Evolutionary conservation across 2,113 vertebrate species (phyloP), one percentile per base, ranked within the genome.

Genomic region (Sigmodon hispidus): DNA sequence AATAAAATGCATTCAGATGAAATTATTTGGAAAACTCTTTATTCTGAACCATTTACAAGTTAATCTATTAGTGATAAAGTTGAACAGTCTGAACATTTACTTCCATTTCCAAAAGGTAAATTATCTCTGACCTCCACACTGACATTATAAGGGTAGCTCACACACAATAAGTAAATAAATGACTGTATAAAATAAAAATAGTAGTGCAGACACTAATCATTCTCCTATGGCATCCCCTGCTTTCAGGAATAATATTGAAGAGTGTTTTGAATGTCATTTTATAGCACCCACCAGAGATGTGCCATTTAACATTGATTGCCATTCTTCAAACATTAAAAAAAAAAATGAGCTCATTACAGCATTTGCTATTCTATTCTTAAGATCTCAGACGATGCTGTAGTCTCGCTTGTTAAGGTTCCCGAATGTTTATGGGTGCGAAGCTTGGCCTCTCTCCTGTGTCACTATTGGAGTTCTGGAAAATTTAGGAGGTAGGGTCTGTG

Each of bases 1-100:
- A 90, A 93, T 50, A 73, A 96, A 93, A 81, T 16, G n/a, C 67
- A 55, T 48, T 85, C 31, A 85, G 85, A 75, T 96, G 76, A 73
- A 88, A 70, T 81, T 91, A 86, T 70, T 70, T 76, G n/a, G 43
- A 81, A 94, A 87, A 86, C n/a, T 89, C 43, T 76, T 72, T 45
- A 89, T 52, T 26, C 48, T 9, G 34, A 87, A 45, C 17, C 31
- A 87, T 70, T 72, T 40, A 31, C 31, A 72, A 29, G 57, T 55
- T 10, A 72, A 17, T 15, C 45, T 48, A 2, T 12, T 48, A 26
- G n/a, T 50, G 34, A 26, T 10, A 55, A 92, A 87, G 10, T 67
- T 29, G 8, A 96, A 31, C 48, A 67, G 1, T 63, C 79, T 75
- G 57, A 70, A 81, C 26, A 81, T 76, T 90, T 79, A 69, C 70